Evolutionary conservation across 2,797 vertebrate species (phyloP).

Genomic region (Ciconia nigra): DNA sequence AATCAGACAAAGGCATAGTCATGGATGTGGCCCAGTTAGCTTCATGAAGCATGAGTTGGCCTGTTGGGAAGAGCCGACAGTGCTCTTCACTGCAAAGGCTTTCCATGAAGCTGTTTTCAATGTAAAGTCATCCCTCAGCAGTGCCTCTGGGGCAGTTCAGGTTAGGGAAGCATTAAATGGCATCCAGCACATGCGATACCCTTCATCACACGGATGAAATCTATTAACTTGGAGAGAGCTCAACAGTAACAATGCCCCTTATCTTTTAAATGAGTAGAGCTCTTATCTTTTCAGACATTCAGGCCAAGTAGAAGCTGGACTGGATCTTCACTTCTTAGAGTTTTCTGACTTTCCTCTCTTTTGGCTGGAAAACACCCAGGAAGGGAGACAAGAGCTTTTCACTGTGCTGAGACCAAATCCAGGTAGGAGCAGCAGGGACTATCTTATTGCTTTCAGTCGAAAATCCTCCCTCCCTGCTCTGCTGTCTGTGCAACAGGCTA

Average conservation of each 20-base stretch:
- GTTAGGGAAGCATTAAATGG: neutral
- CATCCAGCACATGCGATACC: neutral
- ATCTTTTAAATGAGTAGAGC: neutral
- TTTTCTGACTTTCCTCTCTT: neutral
- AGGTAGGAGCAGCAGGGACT: neutral
- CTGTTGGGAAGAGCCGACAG: neutral
- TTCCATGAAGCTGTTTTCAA: neutral
- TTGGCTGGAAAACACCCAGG: neutral
- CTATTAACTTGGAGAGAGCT: neutral
- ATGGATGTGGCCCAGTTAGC: neutral
- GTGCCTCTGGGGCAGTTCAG: neutral
- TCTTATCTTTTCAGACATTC: neutral
- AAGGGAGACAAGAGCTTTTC: neutral
- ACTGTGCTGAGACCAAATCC: neutral
- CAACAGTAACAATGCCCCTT: neutral
- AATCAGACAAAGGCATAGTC: neutral
- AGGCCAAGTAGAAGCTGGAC: neutral
- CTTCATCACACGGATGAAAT: neutral
- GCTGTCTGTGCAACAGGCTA: neutral
- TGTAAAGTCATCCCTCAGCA: neutral
- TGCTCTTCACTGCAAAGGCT: neutral
- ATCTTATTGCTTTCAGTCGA: neutral
- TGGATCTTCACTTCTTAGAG: neutral
- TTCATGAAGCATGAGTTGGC: neutral
- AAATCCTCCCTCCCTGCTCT: neutral